These are phyloP conservation scores for Drosophila nasuta DNA, from an alignment of 1,140 invertebrate species.

Conservation along the genomic window DNA sequence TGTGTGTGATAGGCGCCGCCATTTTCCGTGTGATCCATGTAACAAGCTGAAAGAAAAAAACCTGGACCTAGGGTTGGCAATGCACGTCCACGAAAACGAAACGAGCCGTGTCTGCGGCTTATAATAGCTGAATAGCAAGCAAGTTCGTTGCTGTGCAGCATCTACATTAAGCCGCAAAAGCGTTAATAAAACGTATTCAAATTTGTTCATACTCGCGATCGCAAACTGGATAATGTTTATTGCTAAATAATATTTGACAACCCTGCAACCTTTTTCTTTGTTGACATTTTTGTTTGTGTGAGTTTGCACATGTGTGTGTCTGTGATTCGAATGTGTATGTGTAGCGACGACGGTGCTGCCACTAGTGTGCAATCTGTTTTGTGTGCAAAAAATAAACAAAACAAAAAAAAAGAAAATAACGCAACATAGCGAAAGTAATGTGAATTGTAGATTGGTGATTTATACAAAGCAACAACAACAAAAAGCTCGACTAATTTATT, in stretches of 20 bases:
- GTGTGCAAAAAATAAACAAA: neutral
- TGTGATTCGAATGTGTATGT: slow-evolving; percentile 4
- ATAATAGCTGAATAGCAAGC: neutral
- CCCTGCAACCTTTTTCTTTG: slow-evolving; percentile 56
- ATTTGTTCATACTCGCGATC: neutral
- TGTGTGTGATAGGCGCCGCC: slow-evolving; percentile 59
- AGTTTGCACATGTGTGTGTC: slow-evolving; percentile 21
- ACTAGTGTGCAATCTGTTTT: slow-evolving; percentile 15
- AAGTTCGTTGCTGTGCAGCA: neutral
- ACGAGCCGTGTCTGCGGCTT: slow-evolving; percentile 4
- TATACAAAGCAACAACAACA: slow-evolving; percentile 7
- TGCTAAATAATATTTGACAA: slow-evolving; percentile 38
- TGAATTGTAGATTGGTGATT: neutral
- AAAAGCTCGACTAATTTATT: slow-evolving; percentile 2
- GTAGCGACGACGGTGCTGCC: slow-evolving; percentile 26
- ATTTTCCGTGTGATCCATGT: slow-evolving; percentile 74
- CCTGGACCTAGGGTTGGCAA: slow-evolving; percentile 65
- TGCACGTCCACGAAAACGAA: slow-evolving; percentile 18
- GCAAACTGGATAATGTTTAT: slow-evolving; percentile 21
- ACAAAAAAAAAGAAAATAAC: neutral
- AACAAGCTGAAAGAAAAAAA: slow-evolving; percentile 55
- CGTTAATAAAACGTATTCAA: neutral
- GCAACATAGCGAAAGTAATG: neutral
- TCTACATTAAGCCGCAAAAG: neutral
- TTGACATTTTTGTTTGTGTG: slow-evolving; percentile 51